Percentiles rank a stretch among this genome's conserved stretches.
These are phyloP conservation scores for Caradrina clavipalpis DNA, from an alignment of 2,888 invertebrate genomes.

Conservation along the genomic window DNA sequence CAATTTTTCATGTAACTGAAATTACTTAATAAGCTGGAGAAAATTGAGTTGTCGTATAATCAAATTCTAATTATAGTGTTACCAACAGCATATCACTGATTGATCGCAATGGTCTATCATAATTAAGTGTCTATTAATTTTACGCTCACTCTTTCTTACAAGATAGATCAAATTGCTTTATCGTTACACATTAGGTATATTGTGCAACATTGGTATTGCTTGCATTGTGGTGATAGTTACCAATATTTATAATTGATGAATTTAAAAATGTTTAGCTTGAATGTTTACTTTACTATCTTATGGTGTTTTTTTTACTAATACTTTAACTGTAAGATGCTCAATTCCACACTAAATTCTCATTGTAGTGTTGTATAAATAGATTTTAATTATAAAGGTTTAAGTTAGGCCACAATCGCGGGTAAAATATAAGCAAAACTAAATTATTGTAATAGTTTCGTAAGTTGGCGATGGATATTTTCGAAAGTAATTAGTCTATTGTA, in stretches of 20 bases:
- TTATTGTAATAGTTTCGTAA: conserved; percentile 61
- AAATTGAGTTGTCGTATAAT: conserved; percentile 34
- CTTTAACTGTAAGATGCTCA: neutral
- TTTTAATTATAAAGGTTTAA: conserved; percentile 11
- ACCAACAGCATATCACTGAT: conserved; percentile 27
- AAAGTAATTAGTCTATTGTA: conserved; percentile 68
- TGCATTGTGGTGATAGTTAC: neutral
- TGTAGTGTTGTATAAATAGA: conserved; percentile 19
- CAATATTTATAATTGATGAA: neutral
- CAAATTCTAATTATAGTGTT: conserved; percentile 34
- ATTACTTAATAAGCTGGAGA: conserved; percentile 17
- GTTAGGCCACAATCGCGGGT: conserved; percentile 17
- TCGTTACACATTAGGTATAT: conserved; percentile 5
- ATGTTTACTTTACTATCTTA: neutral
- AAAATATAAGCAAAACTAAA: conserved; percentile 53
- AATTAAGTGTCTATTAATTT: conserved; percentile 27
- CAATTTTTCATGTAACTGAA: conserved; percentile 42
- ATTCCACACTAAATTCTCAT: neutral
- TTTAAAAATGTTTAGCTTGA: neutral
- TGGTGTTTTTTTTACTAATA: neutral
- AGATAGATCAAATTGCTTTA: conserved; percentile 24
- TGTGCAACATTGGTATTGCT: conserved; percentile 18
- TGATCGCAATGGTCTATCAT: conserved; percentile 16
- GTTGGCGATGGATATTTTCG: conserved; percentile 56
- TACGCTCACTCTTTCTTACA: conserved; percentile 10